Conservation (phyloP, 1,140 invertebrate genomes). For the Apis mellifera region Amel_HAv3.1 CM009933.2:8843501-8844000, state of each 20-base stretch:
- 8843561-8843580: not conserved
- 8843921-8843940: too few relatives aligned
- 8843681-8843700: constrained; percentile 8
- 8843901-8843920: too few relatives aligned
- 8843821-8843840: not conserved
- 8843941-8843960: too few relatives aligned
- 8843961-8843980: too few relatives aligned
- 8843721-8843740: constrained; percentile 11
- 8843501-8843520: not conserved
- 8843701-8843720: not conserved
- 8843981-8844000: too few relatives aligned
- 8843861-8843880: not conserved
- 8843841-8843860: not conserved
- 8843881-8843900: not conserved
- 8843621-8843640: not conserved
- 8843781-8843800: too few relatives aligned
- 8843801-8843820: not conserved
- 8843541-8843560: not conserved
- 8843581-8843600: not conserved
- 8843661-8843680: not conserved
- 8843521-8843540: not conserved
- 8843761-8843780: not conserved
- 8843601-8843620: constrained; percentile 13
- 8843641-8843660: constrained; percentile 14
- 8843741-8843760: not conserved